Conservation (phyloP, 2,888 invertebrate species). For the Clostera curtula region DNA sequence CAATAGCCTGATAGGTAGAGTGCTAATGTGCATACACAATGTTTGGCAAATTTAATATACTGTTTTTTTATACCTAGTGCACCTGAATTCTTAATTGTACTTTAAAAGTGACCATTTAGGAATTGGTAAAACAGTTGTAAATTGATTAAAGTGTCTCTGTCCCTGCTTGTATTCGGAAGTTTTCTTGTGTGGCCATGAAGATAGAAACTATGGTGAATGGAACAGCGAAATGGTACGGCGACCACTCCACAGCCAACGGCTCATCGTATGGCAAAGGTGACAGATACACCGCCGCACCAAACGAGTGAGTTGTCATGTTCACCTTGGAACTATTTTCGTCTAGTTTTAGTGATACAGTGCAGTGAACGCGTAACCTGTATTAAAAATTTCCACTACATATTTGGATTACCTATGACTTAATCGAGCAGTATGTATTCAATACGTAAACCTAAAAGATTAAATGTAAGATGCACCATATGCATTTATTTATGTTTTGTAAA, state of each 20-base stretch:
- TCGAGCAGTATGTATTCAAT: no score
- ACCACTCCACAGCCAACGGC: conserved; percentile 34
- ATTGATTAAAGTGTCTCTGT: conserved; percentile 8
- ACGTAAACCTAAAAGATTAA: no score
- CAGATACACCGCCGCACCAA: conserved; percentile 63
- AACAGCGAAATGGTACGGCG: conserved; percentile 24
- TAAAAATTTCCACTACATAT: no score
- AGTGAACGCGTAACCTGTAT: no score
- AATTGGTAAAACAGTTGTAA: not conserved
- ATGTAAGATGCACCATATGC: no score
- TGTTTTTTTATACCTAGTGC: conserved; percentile 2
- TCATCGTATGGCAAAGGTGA: conserved; percentile 64
- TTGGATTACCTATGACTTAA: no score
- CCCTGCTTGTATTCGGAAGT: no score
- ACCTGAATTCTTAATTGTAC: conserved; percentile 3
- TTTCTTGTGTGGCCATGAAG: conserved; percentile 47
- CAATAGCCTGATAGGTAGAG: no score
- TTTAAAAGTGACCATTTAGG: conserved; percentile 1
- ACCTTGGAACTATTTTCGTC: conserved; percentile 9
- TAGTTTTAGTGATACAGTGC: conserved; percentile 3
- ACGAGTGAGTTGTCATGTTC: conserved; percentile 52
- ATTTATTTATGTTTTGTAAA: no score
- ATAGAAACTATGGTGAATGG: conserved; percentile 45
- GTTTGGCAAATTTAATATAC: no score
- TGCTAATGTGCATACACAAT: no score